Base-by-base conservation (phyloP, 2,888 invertebrate genomes). In the Drosophila mulleri region DNA sequence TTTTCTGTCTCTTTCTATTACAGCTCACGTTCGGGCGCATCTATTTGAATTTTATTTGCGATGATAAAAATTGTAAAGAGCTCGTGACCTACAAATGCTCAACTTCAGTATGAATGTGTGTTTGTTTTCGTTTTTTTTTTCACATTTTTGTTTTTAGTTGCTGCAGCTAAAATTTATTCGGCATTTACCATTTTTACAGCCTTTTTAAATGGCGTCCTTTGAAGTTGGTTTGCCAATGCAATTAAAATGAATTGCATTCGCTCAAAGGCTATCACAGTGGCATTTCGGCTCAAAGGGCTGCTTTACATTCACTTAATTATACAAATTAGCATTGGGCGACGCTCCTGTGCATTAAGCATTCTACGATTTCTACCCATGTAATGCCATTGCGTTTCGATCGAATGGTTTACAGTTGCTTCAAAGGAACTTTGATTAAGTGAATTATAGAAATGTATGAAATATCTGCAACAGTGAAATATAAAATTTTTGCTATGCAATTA, bases 181-280 rank as follows among this genome's bases (percentile, higher is more conserved):
- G 53, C 53, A n/a, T 74, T 64, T 61, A 42, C 39, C 44, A 60
- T 67, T 77, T 77, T 68, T 52, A 65, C 45, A 41, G 48, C 39
- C 59, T 45, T 78, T 83, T 69, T 9, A 63, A 84, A 68, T 61
- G 65, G 47, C 50, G 62, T 32, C 66, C 63, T 74, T 72, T 74
- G 70, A 74, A 71, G 71, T 68, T 39, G 58, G 39, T 23, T 23
- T 57, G 67, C 44, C 54, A 62, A 50, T 57, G 83, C 83, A 88
- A 88, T 88, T 83, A 88, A 88, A 88, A 82, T 85, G 72, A 85
- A 88, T 79, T 82, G 74, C 76, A 72, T 60, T 76, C 47, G 9
- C 58, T 67, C 73, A 84, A 88, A 76, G 79, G 65, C 70, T 57
- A 60, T 39, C 14, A 62, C 66, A 26, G 44, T n/a, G 44, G 16